Conservation (phyloP, 2,113 vertebrate genomes). For the Dolichotis patagonum region DNA sequence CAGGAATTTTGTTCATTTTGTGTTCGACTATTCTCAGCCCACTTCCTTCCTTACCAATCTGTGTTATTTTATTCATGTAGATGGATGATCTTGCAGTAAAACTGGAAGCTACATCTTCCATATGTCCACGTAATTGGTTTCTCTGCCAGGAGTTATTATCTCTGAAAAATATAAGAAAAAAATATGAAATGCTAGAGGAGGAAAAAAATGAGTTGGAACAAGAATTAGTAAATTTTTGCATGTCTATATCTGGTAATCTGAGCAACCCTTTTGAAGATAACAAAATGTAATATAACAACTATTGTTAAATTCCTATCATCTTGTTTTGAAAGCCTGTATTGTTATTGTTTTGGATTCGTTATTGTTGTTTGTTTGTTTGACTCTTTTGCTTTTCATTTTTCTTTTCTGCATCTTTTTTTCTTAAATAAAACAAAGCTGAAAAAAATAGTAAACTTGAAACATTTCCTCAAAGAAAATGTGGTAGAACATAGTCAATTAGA, state of each 20-base stretch:
- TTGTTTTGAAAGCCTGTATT: no score
- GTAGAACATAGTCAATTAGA: conserved; percentile 88
- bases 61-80: conserved; percentile 77
- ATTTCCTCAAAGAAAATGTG: conserved; percentile 86
- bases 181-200: conserved; percentile 88
- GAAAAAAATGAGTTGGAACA: conserved; percentile 90
- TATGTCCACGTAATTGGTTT: conserved; percentile 86
- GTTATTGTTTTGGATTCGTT: no score
- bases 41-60: neutral
- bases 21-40: neutral
- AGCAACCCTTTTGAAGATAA: no score
- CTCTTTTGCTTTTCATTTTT: no score
- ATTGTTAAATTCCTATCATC: no score
- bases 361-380: no score
- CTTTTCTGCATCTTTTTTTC: no score
- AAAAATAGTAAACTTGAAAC: no score
- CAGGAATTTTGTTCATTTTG: neutral
- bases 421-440: no score
- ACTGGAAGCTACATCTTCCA: conserved; percentile 86
- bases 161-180: conserved; percentile 83
- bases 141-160: conserved; percentile 90
- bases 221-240: conserved; percentile 82
- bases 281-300: no score
- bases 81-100: conserved; percentile 89
- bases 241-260: no score